Conservation (phyloP, 2,797 vertebrate species). For the Pseudochromis fuscus region DNA sequence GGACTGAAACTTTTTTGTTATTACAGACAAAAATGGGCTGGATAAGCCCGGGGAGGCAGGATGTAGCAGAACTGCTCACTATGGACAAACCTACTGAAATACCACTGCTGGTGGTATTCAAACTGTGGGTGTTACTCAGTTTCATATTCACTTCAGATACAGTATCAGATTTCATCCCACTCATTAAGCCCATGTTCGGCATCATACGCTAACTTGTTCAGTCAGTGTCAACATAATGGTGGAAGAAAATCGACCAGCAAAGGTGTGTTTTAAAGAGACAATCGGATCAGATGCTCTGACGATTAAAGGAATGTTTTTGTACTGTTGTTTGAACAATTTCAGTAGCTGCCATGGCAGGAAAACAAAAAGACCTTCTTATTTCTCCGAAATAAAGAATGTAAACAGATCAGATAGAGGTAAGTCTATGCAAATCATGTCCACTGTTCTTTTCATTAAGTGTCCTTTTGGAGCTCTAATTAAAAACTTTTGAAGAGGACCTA, state of each 20-base stretch:
- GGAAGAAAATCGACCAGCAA: not conserved
- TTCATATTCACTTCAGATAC: not conserved
- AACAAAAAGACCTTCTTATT: conserved; percentile 1
- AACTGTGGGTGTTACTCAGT: not conserved
- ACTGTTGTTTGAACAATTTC: not conserved
- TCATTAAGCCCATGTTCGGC: not conserved
- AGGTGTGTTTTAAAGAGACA: conserved; percentile 5
- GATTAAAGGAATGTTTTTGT: conserved; percentile 34
- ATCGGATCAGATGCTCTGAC: not conserved
- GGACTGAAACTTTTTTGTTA: conserved; percentile 36
- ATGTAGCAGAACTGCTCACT: conserved; percentile 47
- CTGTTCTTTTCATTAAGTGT: not conserved
- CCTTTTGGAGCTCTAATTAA: no score
- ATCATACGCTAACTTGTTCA: conserved; percentile 22
- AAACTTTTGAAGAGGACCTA: no score
- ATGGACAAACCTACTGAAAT: conserved; percentile 35
- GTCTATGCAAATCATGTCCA: conserved; percentile 7
- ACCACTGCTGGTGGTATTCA: conserved; percentile 12
- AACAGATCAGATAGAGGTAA: conserved; percentile 22
- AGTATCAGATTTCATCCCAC: not conserved
- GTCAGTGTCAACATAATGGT: not conserved
- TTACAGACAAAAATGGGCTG: conserved; percentile 36
- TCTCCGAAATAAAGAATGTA: conserved; percentile 3
- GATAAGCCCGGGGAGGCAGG: conserved; percentile 35
- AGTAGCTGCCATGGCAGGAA: conserved; percentile 16